Evolutionary conservation across 2,888 invertebrate genomes (phyloP).

Genomic region (Lordiphosa fenestrarum): DNA sequence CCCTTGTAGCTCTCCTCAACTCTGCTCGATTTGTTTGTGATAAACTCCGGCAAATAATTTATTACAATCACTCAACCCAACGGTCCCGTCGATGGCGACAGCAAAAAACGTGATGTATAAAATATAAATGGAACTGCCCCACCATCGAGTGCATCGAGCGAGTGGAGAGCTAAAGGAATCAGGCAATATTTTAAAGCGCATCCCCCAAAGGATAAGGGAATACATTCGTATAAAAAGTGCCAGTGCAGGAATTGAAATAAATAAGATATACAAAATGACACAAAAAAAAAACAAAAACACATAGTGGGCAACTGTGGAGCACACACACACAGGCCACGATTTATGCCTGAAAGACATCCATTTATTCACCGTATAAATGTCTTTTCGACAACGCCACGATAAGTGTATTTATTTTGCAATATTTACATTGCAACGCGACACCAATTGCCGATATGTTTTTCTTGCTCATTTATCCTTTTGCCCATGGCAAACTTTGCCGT

Average conservation of each 20-base stretch:
- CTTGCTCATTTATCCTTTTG: conserved; percentile 7
- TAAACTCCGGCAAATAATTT: conserved; percentile 59
- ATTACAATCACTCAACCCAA: conserved; percentile 68
- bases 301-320: conserved; percentile 24
- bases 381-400: conserved; percentile 50
- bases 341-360: conserved; percentile 57
- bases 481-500: background rate
- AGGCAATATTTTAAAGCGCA: conserved; percentile 69
- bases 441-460: conserved; percentile 41
- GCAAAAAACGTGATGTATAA: conserved; percentile 29
- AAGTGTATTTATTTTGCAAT: conserved; percentile 68
- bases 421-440: conserved; percentile 56
- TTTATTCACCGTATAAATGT: conserved; percentile 51
- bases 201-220: conserved; percentile 54
- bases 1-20: background rate
- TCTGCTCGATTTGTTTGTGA: conserved; percentile 37
- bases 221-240: conserved; percentile 61
- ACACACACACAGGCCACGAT: conserved; percentile 35
- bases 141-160: background rate
- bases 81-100: conserved; percentile 35
- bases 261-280: conserved; percentile 61
- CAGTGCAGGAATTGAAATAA: conserved; percentile 65
- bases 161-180: conserved; percentile 6
- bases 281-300: no score
- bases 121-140: conserved; percentile 47